Evolutionary conservation across 35 echinoderm and acorn worm genomes (phyloP), one percentile per base, ranked within the genome.

Genomic region (Diadema setosum): DNA sequence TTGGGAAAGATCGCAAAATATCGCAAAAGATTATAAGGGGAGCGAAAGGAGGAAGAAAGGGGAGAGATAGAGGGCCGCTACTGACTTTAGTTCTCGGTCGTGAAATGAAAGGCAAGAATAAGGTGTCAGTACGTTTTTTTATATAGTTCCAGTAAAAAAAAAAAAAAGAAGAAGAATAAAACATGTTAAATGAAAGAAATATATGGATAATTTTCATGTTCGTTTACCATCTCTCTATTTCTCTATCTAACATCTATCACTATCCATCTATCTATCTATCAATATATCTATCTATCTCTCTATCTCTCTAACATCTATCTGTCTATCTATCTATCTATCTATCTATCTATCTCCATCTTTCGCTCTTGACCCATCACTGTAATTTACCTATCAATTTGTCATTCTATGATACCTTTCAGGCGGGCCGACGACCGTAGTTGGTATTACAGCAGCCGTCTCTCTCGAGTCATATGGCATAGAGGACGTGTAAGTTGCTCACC

Each of bases 391-490:
- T 65, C n/a, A 32, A 32, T 14, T 5, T 2, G 17, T 31, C 26
- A 65, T 0, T 14, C 4, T 12, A 23, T 76, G 5, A 43, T 76
- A 41, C 15, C 2, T 21, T 44, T 4, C 3, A 78, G 93, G 82
- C 9, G 84, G 76, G 25, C 93, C 93, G 45, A 11, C 82, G 20
- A 34, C 87, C 24, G 83, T 86, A 4, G 93, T 94, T 46, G 87
- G 73, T 3, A 35, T 83, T 18, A 94, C 93, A 16, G 82, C 84
- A 9, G 93, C 48, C 35, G 87, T 86, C 2, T 81, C 87, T 24
- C 90, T 81, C 27, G 58, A 86, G 15, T 86, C 93, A 11, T 94
- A 94, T 48, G 69, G 55, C 67, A 94, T 81, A 7, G 49, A 83
- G 5, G 34, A 84, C 3, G 65, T 83, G 91, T 94, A 85, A 89